phyloP scores from a whole-genome alignment of 2,888 invertebrate species.

The Patella ulyssiponensis region DNA sequence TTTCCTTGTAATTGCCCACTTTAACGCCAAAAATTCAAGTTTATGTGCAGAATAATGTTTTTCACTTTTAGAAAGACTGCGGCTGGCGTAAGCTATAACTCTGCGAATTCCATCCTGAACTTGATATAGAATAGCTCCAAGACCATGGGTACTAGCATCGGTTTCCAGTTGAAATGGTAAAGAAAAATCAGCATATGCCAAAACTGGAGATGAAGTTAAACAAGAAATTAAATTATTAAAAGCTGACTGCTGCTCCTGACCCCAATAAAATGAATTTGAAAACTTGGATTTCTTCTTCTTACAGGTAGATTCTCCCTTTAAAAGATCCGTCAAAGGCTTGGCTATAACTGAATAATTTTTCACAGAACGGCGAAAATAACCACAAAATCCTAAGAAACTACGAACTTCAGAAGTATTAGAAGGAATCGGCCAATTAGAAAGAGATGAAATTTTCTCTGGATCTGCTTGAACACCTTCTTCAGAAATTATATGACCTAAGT shows the following conservation, averaged over 20 bases:
- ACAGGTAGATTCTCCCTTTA: slow-evolving; percentile 27
- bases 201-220: slow-evolving; percentile 36
- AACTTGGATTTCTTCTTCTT: not conserved
- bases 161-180: slow-evolving; percentile 32
- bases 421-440: slow-evolving; percentile 26
- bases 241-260: slow-evolving; percentile 28
- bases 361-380: slow-evolving; percentile 40
- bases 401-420: slow-evolving; percentile 32
- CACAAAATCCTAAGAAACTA: slow-evolving; percentile 34
- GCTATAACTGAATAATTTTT: slow-evolving; percentile 36
- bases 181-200: slow-evolving; percentile 38
- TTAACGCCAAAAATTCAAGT: slow-evolving; percentile 33
- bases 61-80: too few species aligned
- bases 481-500: slow-evolving; percentile 39
- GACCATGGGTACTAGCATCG: slow-evolving; percentile 1
- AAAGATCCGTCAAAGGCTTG: slow-evolving; percentile 33
- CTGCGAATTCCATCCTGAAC: slow-evolving; percentile 23
- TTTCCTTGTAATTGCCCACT: slow-evolving; percentile 37
- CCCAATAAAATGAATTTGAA: slow-evolving; percentile 35
- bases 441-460: slow-evolving; percentile 26
- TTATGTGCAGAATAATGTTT: too few species aligned
- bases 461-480: slow-evolving; percentile 38
- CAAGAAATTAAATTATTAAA: slow-evolving; percentile 31
- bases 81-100: too few species aligned
- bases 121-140: slow-evolving; percentile 38